Evolutionary conservation across 2,888 invertebrate genomes (phyloP).

Genomic region (Neoaliturus tenellus): DNA sequence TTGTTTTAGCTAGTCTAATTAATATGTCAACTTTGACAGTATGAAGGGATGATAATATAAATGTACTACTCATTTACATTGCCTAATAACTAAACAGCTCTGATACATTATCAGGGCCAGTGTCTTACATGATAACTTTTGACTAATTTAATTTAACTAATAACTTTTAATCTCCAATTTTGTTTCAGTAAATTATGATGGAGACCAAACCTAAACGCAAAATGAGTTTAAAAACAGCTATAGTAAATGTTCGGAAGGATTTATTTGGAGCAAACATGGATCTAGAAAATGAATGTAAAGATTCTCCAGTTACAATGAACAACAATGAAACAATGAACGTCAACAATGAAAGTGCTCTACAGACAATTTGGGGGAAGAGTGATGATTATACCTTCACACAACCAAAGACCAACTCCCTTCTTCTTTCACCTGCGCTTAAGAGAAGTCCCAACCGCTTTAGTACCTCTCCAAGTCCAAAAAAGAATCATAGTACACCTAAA

Average conservation of each 20-base stretch:
- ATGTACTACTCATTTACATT: too few species aligned
- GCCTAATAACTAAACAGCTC: too few species aligned
- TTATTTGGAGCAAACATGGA: conserved; percentile 20
- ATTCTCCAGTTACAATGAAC: too few species aligned
- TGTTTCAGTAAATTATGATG: neutral
- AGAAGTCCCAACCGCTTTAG: conserved; percentile 39
- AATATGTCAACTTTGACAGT: too few species aligned
- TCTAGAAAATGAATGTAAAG: neutral
- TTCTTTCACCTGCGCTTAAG: conserved; percentile 48
- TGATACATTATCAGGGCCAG: too few species aligned
- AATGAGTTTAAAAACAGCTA: neutral
- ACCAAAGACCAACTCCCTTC: neutral
- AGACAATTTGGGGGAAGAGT: conserved; percentile 35
- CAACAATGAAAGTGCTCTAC: conserved; percentile 2
- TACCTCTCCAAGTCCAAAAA: conserved; percentile 11
- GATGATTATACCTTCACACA: neutral
- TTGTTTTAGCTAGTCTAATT: too few species aligned
- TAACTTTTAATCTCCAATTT: too few species aligned
- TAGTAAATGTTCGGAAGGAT: conserved; percentile 30
- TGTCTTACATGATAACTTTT: too few species aligned
- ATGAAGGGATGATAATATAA: too few species aligned
- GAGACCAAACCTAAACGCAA: neutral
- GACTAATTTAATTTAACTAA: too few species aligned
- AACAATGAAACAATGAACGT: too few species aligned
- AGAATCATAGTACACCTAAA: neutral